Evolutionary conservation across 2,888 invertebrate species (phyloP), one percentile per base, ranked within the genome.

Genomic region (Eulithis prunata): DNA sequence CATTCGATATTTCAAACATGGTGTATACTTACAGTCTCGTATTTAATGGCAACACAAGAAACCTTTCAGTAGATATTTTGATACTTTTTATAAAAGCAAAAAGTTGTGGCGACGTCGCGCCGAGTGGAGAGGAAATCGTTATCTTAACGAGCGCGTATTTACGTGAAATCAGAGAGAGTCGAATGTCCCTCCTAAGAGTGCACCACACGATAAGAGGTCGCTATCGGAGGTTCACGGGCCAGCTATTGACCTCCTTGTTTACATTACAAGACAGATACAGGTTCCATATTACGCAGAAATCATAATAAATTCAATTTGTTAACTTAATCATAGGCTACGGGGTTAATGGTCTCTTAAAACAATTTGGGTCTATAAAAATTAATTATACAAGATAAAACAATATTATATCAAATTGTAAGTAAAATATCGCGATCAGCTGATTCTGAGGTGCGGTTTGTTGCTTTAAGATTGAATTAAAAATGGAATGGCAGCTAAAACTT

Each of bases 231-330:
- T 88, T 89, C 91, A 90, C 83, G 80, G 85, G 91, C 89, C 92
- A 92, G 92, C 90, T 91, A 89, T 89, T 87, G 91, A 90, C 90
- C 91, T 78, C 83, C 75, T 83, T 90, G 90, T 89, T 90, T 90
- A 90, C 90, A 86, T 83, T 78, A 76, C 76, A 77, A 79, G 70
- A 76, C 76, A 73, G 75, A 82, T 79, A 82, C 78, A 78, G 79
- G 77, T 75, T 77, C 75, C 78, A 76, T 81, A 83, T 79, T 81
- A 82, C 85, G 86, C 87, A 86, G 82, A 87, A 84, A 80, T 79
- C 76, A 76, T 72, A 82, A 88, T 89, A 87, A 80, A 75, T 61
- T 78, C 75, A 89, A 90, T 90, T 90, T 87, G 90, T 90, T 78
- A 81, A 80, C 66, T 74, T 85, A 88, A 91, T 89, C 89, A 71